A percentile compares a stretch with the other conserved stretches of the same genome.
These are phyloP conservation scores for Drosophila dives DNA, from an alignment of 2,888 invertebrate species.

Conservation along the genomic window DNA sequence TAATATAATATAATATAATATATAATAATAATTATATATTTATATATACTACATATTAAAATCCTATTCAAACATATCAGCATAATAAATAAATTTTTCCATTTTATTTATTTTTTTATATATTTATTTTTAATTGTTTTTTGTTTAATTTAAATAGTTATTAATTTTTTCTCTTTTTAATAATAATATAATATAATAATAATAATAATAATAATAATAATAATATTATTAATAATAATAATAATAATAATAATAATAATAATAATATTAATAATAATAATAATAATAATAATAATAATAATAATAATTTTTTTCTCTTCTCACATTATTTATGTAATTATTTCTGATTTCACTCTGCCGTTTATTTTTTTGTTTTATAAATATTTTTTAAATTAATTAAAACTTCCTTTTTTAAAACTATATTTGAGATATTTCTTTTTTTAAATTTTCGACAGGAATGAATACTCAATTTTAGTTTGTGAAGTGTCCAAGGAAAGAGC, in stretches of 20 bases:
- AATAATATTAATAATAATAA: too few species aligned
- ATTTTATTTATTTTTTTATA: neutral
- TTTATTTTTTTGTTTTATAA: too few species aligned
- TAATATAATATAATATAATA: neutral
- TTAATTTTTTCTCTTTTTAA: neutral
- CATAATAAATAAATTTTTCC: neutral
- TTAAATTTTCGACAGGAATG: too few species aligned
- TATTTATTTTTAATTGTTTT: neutral
- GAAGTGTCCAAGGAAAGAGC: slow-evolving; percentile 12
- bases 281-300: too few species aligned
- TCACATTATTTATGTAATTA: too few species aligned
- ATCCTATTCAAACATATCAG: neutral
- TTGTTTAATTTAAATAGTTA: neutral
- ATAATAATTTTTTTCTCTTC: neutral
- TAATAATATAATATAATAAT: too few species aligned
- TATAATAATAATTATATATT: neutral
- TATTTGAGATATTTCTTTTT: neutral
- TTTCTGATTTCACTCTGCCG: too few species aligned
- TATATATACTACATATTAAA: neutral
- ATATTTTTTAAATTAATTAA: too few species aligned
- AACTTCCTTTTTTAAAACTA: too few species aligned
- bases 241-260: too few species aligned
- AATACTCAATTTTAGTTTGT: neutral
- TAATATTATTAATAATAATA: too few species aligned
- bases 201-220: too few species aligned